A percentile compares a stretch with the other conserved stretches of the same genome.
Evolutionary conservation across 2,888 invertebrate genomes (phyloP).

Genomic region (Nudaria mundana): DNA sequence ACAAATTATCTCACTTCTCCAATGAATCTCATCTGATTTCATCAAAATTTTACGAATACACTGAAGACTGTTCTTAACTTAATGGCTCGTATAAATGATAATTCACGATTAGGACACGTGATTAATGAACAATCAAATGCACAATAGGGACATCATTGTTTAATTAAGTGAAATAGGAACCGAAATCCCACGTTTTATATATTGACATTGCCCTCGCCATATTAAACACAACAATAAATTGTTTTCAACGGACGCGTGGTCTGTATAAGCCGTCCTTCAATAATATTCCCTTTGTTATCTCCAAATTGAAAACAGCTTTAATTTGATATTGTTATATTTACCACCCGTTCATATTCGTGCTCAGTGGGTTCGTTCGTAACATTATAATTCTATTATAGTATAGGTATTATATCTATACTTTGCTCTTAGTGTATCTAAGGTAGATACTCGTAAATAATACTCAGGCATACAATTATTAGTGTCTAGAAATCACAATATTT

Average conservation of each 20-base stretch:
- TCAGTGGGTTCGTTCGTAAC: not conserved
- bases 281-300: conserved; percentile 36
- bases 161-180: conserved; percentile 7
- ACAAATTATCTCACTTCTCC: too few relatives aligned
- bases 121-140: not conserved
- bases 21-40: too few relatives aligned
- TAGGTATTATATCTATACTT: not conserved
- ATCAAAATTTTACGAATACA: too few relatives aligned
- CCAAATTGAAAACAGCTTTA: conserved; percentile 30
- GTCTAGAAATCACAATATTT: too few relatives aligned
- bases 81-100: too few relatives aligned
- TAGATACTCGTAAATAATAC: too few relatives aligned
- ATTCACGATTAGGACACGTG: too few relatives aligned
- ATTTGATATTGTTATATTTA: conserved; percentile 9
- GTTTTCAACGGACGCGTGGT: conserved; percentile 14
- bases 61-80: too few relatives aligned
- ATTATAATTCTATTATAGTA: too few relatives aligned
- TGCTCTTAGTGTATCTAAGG: too few relatives aligned
- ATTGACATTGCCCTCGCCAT: conserved; percentile 11
- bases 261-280: conserved; percentile 21
- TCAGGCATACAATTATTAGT: too few relatives aligned
- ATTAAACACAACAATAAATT: conserved; percentile 19
- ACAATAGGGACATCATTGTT: conserved; percentile 3
- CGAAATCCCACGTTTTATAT: conserved; percentile 1
- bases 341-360: conserved; percentile 21